Conservation (phyloP, 2,797 vertebrate species). For the Chromis chromis region DNA sequence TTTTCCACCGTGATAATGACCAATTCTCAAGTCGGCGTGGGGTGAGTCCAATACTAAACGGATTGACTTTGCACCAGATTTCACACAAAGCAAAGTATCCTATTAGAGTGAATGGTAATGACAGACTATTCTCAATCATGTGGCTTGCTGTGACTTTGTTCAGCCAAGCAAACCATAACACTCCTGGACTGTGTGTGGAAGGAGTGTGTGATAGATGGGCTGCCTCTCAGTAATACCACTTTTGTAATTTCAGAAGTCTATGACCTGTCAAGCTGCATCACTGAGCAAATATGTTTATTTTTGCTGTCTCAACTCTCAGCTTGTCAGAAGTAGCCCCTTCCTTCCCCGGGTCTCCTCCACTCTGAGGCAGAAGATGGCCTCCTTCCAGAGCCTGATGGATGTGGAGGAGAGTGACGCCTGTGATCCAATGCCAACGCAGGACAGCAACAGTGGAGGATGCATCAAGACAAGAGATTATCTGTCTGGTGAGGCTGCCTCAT, state of each 20-base stretch:
- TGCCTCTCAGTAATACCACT: slow-evolving; percentile 35
- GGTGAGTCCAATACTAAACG: slow-evolving; percentile 19
- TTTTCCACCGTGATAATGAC: neutral
- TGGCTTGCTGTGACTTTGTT: slow-evolving; percentile 1
- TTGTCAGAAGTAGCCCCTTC: slow-evolving; percentile 72
- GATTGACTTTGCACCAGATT: neutral
- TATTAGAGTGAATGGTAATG: slow-evolving; percentile 7
- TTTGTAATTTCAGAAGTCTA: slow-evolving; percentile 53
- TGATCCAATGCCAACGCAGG: slow-evolving; percentile 63
- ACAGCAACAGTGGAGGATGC: slow-evolving; percentile 59
- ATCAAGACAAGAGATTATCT: slow-evolving; percentile 76
- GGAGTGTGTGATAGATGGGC: slow-evolving; percentile 38
- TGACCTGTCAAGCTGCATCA: slow-evolving; percentile 56
- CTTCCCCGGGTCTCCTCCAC: slow-evolving; percentile 70
- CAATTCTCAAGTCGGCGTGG: neutral
- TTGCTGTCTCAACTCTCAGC: slow-evolving; percentile 66
- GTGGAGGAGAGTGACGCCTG: slow-evolving; percentile 73
- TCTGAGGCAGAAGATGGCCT: slow-evolving; percentile 85
- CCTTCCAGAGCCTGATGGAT: slow-evolving; percentile 84
- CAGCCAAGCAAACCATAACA: slow-evolving; percentile 11
- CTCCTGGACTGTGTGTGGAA: slow-evolving; percentile 2
- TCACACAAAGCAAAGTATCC: neutral
- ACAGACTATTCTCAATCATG: neutral
- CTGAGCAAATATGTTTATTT: slow-evolving; percentile 58
- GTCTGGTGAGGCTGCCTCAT: slow-evolving; percentile 77